phyloP scores from a whole-genome alignment of 2,888 invertebrate genomes.

The Glyphotaelius pellucidus region DNA sequence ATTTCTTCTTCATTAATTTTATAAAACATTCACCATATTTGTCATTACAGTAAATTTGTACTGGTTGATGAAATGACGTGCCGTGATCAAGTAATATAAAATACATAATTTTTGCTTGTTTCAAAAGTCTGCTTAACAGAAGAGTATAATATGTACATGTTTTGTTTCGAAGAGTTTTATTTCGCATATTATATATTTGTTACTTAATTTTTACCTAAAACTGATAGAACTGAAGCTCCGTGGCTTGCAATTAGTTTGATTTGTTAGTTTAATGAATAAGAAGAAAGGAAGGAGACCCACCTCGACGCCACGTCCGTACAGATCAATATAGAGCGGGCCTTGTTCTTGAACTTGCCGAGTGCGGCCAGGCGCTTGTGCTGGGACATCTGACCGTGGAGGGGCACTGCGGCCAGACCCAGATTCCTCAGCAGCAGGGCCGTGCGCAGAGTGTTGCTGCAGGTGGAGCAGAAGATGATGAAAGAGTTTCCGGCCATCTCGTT shows the following conservation, averaged over 20 bases:
- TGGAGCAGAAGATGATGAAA: constrained; percentile 98
- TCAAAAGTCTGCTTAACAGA: too few species aligned
- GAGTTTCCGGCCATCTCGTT: constrained; percentile 97
- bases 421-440: constrained; percentile 92
- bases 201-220: neutral
- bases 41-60: too few species aligned
- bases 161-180: too few species aligned
- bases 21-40: too few species aligned
- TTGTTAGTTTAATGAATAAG: neutral
- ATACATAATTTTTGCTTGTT: too few species aligned
- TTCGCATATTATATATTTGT: too few species aligned
- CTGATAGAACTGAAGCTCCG: neutral
- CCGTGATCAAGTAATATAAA: too few species aligned
- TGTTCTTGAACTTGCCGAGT: constrained; percentile 96
- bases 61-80: too few species aligned
- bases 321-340: constrained; percentile 94
- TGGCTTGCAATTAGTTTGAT: constrained; percentile 69
- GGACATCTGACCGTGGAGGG: constrained; percentile 99
- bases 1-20: too few species aligned
- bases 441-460: constrained; percentile 94
- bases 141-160: too few species aligned
- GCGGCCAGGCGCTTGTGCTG: constrained; percentile 97
- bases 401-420: constrained; percentile 95
- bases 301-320: constrained; percentile 99
- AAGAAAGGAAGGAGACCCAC: constrained; percentile 69